phyloP scores from a whole-genome alignment of 2,797 vertebrate genomes.

The Pangasius sanitwongsei region DNA sequence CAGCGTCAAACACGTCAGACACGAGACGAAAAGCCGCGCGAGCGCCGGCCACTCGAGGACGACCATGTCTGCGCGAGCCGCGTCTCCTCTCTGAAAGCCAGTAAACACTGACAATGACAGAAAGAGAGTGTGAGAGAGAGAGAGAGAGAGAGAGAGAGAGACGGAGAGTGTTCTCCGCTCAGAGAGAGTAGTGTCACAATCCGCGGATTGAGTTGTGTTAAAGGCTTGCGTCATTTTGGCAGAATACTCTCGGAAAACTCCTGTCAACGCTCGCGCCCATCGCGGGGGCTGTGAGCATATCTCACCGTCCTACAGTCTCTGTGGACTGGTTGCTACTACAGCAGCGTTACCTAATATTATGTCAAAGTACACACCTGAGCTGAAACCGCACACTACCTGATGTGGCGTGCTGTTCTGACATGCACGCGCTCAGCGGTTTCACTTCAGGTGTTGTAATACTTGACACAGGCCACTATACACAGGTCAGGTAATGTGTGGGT shows the following conservation, averaged over 20 bases:
- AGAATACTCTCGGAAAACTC: neutral
- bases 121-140: neutral
- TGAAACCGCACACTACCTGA: neutral
- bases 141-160: conserved; percentile 3
- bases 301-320: no score
- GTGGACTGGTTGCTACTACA: neutral
- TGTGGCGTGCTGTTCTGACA: conserved; percentile 2
- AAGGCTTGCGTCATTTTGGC: conserved; percentile 38
- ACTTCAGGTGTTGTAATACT: neutral
- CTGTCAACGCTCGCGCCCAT: conserved; percentile 15
- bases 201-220: neutral
- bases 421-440: neutral
- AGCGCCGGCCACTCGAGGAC: neutral
- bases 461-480: neutral
- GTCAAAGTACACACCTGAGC: conserved; percentile 5
- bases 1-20: conserved; percentile 9
- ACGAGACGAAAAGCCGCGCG: neutral
- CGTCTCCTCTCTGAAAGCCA: neutral
- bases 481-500: neutral
- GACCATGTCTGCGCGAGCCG: neutral
- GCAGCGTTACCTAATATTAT: neutral
- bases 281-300: neutral
- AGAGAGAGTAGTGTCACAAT: neutral
- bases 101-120: neutral
- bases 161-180: neutral